Evolutionary conservation across 2,888 invertebrate species (phyloP).

Genomic region (Carabus problematicus): DNA sequence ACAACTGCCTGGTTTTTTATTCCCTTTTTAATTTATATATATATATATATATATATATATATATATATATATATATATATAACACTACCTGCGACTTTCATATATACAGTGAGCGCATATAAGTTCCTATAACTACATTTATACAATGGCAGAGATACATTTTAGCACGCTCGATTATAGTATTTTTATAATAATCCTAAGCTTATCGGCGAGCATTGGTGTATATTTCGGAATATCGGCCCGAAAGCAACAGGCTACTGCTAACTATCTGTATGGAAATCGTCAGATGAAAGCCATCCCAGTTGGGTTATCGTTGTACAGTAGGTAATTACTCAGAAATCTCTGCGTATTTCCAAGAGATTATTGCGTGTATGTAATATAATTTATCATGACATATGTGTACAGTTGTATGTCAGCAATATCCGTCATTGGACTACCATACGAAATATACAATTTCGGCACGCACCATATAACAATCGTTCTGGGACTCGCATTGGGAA

Average conservation of each 20-base stretch:
- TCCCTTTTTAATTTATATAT: too few relatives aligned
- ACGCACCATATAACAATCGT: background rate
- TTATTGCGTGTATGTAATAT: too few relatives aligned
- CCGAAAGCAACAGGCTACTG: conserved; percentile 19
- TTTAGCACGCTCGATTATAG: conserved; percentile 14
- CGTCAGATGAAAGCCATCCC: conserved; percentile 33
- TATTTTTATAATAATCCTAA: conserved; percentile 16
- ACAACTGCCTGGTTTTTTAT: too few relatives aligned
- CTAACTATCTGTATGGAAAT: conserved; percentile 34
- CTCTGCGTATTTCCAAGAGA: too few relatives aligned
- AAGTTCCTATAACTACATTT: too few relatives aligned
- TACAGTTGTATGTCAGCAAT: background rate
- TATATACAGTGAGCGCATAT: too few relatives aligned
- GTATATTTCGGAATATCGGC: conserved; percentile 30
- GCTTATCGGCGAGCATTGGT: conserved; percentile 23
- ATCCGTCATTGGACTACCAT: background rate
- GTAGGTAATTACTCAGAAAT: too few relatives aligned
- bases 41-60: too few relatives aligned
- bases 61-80: too few relatives aligned
- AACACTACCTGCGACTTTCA: too few relatives aligned
- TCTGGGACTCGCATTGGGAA: background rate
- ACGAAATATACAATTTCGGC: conserved; percentile 3
- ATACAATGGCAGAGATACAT: background rate
- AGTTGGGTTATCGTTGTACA: conserved; percentile 37
- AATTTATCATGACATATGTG: too few relatives aligned